Evolutionary conservation across 2,888 invertebrate genomes (phyloP).

Genomic region (Norana najaformis): DNA sequence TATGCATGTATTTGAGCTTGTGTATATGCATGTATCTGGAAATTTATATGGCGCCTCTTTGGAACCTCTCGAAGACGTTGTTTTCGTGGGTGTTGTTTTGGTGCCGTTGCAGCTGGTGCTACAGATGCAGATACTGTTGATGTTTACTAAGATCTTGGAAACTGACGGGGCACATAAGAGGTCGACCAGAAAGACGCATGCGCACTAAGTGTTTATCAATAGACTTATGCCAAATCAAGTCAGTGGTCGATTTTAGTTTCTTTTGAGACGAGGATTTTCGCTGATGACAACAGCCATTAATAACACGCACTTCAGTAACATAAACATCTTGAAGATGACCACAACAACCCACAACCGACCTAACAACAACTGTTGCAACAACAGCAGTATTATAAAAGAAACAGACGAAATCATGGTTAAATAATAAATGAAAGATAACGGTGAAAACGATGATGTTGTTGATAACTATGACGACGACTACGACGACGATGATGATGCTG

Average conservation of each 20-base stretch:
- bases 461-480: constrained; percentile 15
- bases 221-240: not conserved
- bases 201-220: not conserved
- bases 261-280: not conserved
- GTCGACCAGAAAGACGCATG: not conserved
- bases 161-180: not conserved
- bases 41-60: not conserved
- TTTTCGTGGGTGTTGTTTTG: not conserved
- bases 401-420: not conserved
- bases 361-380: not conserved
- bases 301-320: not conserved
- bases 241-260: not conserved
- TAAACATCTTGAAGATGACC: not conserved
- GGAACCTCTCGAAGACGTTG: not conserved
- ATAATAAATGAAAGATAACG: not conserved
- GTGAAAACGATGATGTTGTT: constrained; percentile 20
- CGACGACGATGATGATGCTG: constrained; percentile 17
- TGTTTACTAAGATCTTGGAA: not conserved
- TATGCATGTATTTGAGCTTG: too few species aligned
- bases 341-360: not conserved
- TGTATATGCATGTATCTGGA: too few species aligned
- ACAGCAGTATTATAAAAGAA: not conserved
- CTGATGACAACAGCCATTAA: not conserved
- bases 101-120: not conserved
- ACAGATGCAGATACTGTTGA: not conserved